Evolutionary conservation across 2,113 vertebrate genomes (phyloP).

Genomic region (Tragelaphus scriptus): DNA sequence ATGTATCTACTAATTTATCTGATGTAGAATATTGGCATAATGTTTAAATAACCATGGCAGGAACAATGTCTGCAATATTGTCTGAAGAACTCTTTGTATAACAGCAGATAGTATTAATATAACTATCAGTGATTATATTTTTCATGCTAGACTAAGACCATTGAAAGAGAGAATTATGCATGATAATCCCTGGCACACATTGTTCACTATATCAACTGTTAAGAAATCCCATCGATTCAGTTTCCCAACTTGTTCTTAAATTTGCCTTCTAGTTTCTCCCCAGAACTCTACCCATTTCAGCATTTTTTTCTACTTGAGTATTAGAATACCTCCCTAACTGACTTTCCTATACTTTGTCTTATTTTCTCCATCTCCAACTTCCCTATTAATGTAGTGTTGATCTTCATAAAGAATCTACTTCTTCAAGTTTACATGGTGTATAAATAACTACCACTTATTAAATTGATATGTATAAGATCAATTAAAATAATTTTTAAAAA

Average conservation of each 20-base stretch:
- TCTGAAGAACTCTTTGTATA: background rate
- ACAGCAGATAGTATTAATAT: background rate
- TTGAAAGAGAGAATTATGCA: background rate
- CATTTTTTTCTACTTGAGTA: background rate
- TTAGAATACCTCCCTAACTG: background rate
- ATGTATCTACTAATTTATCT: background rate
- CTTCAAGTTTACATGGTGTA: background rate
- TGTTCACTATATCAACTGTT: background rate
- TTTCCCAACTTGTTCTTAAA: background rate
- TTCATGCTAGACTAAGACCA: background rate
- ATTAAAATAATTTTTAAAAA: background rate
- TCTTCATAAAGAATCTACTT: background rate
- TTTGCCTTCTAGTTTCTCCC: background rate
- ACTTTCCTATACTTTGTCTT: background rate
- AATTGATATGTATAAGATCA: background rate
- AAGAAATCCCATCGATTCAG: background rate
- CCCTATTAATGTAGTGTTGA: no score
- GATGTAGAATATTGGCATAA: background rate
- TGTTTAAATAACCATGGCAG: background rate
- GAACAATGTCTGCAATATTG: background rate
- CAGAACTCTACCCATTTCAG: background rate
- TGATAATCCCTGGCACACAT: background rate
- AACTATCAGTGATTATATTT: background rate
- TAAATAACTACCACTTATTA: background rate
- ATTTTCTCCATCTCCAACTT: background rate